These are phyloP conservation scores for Pandemis corylana DNA, from an alignment of 2,888 invertebrate genomes.

Conservation along the genomic window DNA sequence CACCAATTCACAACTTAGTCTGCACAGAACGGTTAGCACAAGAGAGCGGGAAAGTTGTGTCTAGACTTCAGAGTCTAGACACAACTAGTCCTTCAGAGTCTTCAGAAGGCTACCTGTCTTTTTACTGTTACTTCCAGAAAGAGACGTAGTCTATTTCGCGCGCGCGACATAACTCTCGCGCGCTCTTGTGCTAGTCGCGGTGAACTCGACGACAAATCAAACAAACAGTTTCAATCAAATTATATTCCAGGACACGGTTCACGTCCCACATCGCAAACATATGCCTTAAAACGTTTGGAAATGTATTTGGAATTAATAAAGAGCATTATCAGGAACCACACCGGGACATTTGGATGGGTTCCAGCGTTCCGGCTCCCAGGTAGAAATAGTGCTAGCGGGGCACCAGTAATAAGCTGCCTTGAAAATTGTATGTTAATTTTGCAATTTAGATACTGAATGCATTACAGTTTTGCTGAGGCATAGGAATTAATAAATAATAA, in stretches of 20 bases:
- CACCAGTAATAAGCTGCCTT: slow-evolving; percentile 39
- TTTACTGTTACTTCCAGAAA: too few relatives aligned
- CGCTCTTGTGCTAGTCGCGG: too few relatives aligned
- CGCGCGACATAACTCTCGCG: too few relatives aligned
- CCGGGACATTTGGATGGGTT: slow-evolving; percentile 51
- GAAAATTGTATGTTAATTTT: slow-evolving; percentile 41
- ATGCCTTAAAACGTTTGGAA: slow-evolving; percentile 34
- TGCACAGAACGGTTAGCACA: not conserved
- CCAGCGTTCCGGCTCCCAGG: slow-evolving; percentile 43
- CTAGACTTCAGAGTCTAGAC: too few relatives aligned
- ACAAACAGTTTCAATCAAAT: slow-evolving; percentile 2
- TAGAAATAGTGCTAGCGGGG: slow-evolving; percentile 39
- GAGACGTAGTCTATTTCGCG: too few relatives aligned
- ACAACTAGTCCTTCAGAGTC: too few relatives aligned
- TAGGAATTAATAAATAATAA: too few relatives aligned
- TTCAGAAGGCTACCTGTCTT: too few relatives aligned
- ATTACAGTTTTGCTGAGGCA: slow-evolving; percentile 33
- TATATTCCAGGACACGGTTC: not conserved
- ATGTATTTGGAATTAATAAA: slow-evolving; percentile 51
- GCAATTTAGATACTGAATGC: slow-evolving; percentile 37
- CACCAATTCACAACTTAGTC: not conserved
- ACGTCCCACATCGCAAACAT: slow-evolving; percentile 20
- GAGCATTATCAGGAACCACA: slow-evolving; percentile 47
- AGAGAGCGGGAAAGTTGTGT: too few relatives aligned
- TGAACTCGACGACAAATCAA: not conserved